phyloP scores from a whole-genome alignment of 2,797 vertebrate genomes.

The Hapalemur alaotrensis region DNA sequence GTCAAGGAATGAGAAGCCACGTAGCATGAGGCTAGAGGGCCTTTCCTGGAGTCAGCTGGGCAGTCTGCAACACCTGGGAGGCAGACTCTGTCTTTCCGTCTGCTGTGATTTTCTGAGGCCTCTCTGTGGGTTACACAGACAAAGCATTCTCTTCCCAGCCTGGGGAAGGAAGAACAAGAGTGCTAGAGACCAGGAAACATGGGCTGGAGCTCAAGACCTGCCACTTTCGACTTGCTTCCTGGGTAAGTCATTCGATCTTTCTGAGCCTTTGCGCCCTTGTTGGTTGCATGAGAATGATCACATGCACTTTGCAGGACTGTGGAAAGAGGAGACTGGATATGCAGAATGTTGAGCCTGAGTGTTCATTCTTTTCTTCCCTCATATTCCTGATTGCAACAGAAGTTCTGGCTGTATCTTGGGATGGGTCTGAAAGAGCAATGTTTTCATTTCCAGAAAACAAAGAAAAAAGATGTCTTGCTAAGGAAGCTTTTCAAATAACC shows the following conservation, averaged over 20 bases:
- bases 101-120: not conserved
- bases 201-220: not conserved
- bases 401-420: not conserved
- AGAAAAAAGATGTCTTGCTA: not conserved
- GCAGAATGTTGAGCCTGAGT: accelerated
- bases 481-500: not conserved
- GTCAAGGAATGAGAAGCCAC: not conserved
- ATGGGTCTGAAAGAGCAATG: not conserved
- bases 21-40: not conserved
- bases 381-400: not conserved
- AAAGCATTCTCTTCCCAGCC: not conserved
- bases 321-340: not conserved
- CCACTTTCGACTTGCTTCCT: not conserved
- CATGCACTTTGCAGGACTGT: no score
- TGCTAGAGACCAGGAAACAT: not conserved
- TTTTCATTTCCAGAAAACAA: not conserved
- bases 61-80: no score
- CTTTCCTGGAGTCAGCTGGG: not conserved
- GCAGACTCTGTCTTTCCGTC: not conserved
- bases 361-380: not conserved
- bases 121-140: not conserved
- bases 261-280: not conserved
- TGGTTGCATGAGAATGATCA: not conserved
- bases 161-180: not conserved
- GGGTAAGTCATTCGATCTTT: not conserved